Conservation (phyloP, 2,113 vertebrate species). For the Uria lomvia region DNA sequence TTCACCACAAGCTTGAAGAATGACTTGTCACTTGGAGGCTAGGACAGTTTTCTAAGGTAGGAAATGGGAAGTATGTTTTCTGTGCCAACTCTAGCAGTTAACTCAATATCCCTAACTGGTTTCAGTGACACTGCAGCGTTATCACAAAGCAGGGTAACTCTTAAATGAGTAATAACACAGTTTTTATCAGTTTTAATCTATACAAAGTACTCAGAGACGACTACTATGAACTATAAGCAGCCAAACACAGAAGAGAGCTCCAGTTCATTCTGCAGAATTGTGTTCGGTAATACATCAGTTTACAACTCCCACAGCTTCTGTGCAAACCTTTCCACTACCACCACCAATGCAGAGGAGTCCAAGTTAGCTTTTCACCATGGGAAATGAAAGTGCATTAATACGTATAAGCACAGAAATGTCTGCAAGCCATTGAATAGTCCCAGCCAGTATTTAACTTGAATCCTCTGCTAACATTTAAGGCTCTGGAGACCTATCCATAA, state of each 20-base stretch:
- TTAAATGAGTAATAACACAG: not conserved
- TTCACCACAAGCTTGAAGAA: not conserved
- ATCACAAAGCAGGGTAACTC: not conserved
- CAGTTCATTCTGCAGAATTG: not conserved
- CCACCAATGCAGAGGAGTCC: not conserved
- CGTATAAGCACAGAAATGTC: not conserved
- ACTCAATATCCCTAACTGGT: not conserved
- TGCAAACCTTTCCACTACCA: not conserved
- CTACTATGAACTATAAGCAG: not conserved
- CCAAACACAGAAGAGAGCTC: not conserved
- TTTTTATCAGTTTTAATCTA: not conserved
- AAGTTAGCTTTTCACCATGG: not conserved
- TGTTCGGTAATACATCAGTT: not conserved
- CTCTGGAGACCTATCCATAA: slow-evolving; percentile 37
- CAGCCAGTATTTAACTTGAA: not conserved
- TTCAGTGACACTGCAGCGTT: not conserved
- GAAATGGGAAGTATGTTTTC: not conserved
- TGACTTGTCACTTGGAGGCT: not conserved
- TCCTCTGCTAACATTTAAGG: not conserved
- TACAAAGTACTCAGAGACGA: not conserved
- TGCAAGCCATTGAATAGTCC: not conserved
- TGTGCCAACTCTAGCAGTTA: not conserved
- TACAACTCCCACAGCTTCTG: not conserved
- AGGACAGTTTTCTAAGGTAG: not conserved
- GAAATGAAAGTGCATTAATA: not conserved